Conservation (phyloP, 2,113 vertebrate genomes). For the Edolisoma coerulescens region DNA sequence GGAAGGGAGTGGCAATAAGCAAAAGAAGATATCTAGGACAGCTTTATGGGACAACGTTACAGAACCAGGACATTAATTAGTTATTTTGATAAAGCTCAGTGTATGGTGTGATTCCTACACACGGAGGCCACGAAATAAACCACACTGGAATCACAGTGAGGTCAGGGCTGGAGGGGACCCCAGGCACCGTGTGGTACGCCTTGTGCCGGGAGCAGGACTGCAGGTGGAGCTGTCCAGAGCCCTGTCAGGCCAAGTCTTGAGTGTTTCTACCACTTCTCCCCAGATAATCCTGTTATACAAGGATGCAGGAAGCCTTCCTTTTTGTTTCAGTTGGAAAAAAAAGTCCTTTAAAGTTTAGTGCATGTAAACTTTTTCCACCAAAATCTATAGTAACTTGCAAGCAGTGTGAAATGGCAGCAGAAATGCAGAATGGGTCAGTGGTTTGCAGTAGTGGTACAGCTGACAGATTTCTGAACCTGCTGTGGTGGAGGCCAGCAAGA, state of each 20-base stretch:
- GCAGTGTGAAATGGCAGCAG: neutral
- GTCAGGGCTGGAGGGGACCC: neutral
- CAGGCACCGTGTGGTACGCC: rapidly evolving
- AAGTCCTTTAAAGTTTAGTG: neutral
- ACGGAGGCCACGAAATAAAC: neutral
- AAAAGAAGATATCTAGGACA: neutral
- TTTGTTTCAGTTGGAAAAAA: neutral
- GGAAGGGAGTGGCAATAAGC: neutral
- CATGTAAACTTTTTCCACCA: neutral
- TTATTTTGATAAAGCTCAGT: neutral
- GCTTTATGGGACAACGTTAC: neutral
- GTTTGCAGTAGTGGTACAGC: neutral
- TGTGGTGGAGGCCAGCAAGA: neutral
- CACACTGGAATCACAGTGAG: no score
- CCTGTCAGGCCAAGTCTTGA: neutral
- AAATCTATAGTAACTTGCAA: neutral
- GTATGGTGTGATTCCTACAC: neutral
- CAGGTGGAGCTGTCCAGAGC: neutral
- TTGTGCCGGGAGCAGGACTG: neutral
- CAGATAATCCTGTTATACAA: neutral
- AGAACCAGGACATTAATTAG: neutral
- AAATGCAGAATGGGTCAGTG: neutral
- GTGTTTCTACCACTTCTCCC: neutral
- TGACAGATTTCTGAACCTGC: neutral
- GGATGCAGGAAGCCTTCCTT: neutral